A percentile compares a stretch with the other conserved stretches of the same genome.
These are phyloP conservation scores for Bubalus kerabau DNA, from an alignment of 2,113 vertebrate species.

Conservation along the genomic window DNA sequence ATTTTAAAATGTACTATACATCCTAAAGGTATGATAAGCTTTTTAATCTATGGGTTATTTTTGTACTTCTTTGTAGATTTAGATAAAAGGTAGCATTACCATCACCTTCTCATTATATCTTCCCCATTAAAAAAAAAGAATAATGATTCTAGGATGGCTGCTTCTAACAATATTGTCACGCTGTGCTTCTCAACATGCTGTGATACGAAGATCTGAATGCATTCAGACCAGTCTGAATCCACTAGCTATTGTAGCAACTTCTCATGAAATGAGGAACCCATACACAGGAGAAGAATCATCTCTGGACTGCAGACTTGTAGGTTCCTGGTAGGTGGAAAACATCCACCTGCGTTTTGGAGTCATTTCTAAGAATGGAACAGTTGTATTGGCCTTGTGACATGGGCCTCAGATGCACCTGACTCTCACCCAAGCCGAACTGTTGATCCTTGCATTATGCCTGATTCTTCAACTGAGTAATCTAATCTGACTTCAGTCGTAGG, in stretches of 20 bases:
- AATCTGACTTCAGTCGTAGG: not conserved
- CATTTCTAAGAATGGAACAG: not conserved
- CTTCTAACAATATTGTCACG: not conserved
- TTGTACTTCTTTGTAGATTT: not conserved
- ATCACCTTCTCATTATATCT: not conserved
- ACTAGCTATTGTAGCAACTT: not conserved
- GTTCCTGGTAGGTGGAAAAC: not conserved
- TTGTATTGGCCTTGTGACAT: not conserved
- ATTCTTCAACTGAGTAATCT: not conserved
- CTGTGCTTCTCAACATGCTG: not conserved
- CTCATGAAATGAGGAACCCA: not conserved
- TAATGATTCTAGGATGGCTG: not conserved
- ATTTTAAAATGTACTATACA: not conserved
- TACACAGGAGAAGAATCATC: not conserved
- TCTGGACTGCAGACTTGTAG: not conserved
- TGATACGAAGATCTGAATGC: not conserved
- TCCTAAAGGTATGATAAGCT: not conserved
- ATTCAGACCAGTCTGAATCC: not conserved
- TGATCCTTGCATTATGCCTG: slow-evolving; percentile 1
- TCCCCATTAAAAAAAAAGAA: not conserved
- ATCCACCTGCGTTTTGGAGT: not conserved
- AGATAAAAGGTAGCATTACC: not conserved
- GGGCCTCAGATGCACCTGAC: not conserved
- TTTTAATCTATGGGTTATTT: not conserved
- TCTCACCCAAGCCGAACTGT: not conserved